Evolutionary conservation across 2,113 vertebrate species (phyloP), one percentile per base, ranked within the genome.

Genomic region (Melanocharis versteri): DNA sequence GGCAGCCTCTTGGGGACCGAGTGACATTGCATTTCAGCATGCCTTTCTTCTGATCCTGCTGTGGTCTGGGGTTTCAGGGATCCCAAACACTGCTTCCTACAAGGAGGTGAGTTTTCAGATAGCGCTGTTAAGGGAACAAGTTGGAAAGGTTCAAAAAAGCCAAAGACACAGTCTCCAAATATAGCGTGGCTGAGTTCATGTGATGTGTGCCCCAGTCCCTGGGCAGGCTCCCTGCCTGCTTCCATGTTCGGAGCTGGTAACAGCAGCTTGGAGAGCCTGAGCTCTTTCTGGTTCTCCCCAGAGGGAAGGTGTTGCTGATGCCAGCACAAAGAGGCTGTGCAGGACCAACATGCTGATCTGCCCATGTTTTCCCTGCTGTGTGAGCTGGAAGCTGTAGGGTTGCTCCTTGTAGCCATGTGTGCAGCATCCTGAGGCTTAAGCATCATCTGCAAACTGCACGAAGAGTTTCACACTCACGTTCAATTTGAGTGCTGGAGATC

Each of bases 121-220:
- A 62, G 21, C 33, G 39, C 71, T 3, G 1, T 62, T 69, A 61
- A 58, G 51, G 50, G 54, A 94, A 51, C 50, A 54, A 93, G 51
- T 60, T 90, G 76, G 39, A 93, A 92, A 80, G 53, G 71, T 40
- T 97, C 45, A 90, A 83, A 94, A 83, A 65, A 61, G 45, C 45
- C 50, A 21, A 72, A 85, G 79, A 65, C 0, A 0, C 23, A 33
- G 39, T 62, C 47, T 92, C 92, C 83, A 94, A 94, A 83, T 96
- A 94, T 83, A 96, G 88, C 71, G 15, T 33, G 4, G 4, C 64
- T 72, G 8, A 23, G 61, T 66, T 75, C 54, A 82, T 31, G 75
- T 64, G 71, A 80, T 69, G 66, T 30, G 40, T 77, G 85, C 45
- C 48, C 57, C 61, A 7, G 85, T 64, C 79, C 31, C 5, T 7